Evolutionary conservation across 1,140 invertebrate genomes (phyloP).

Genomic region (Drosophila virilis): DNA sequence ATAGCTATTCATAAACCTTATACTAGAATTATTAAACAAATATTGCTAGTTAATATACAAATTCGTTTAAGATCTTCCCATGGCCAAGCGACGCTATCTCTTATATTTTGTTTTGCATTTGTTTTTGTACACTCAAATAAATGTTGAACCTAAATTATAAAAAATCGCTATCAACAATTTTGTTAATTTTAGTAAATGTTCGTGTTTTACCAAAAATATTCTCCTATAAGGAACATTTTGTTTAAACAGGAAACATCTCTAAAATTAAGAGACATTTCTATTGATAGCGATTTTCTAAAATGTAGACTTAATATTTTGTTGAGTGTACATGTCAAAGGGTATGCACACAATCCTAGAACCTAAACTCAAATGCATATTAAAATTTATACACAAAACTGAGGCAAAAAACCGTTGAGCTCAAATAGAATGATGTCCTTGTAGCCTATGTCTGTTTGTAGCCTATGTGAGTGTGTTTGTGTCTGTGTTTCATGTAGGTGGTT

Average conservation of each 20-base stretch:
- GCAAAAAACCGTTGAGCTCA: slow-evolving; percentile 29
- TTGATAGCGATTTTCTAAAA: no score
- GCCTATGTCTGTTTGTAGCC: background rate
- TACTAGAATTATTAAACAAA: slow-evolving; percentile 78
- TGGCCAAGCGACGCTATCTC: slow-evolving; percentile 62
- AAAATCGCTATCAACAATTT: no score
- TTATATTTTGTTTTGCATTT: background rate
- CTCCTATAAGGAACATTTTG: no score
- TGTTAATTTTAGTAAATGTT: no score
- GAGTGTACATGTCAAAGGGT: no score
- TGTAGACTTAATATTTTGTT: no score
- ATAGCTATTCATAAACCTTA: slow-evolving; percentile 31
- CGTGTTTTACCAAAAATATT: no score
- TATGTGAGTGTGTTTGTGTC: slow-evolving; percentile 3
- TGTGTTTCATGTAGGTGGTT: slow-evolving; percentile 23
- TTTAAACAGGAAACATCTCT: no score
- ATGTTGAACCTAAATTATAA: no score
- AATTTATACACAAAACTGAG: slow-evolving; percentile 35
- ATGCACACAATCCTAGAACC: no score
- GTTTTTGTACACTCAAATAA: background rate
- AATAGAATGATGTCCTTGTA: slow-evolving; percentile 9
- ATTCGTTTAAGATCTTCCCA: slow-evolving; percentile 78
- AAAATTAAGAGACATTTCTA: no score
- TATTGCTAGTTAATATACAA: slow-evolving; percentile 83
- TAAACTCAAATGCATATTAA: slow-evolving; percentile 6